A percentile compares a stretch with the other conserved stretches of the same genome.
Conservation (phyloP, 2,113 vertebrate genomes). For the Clarias macrocephalus region DNA sequence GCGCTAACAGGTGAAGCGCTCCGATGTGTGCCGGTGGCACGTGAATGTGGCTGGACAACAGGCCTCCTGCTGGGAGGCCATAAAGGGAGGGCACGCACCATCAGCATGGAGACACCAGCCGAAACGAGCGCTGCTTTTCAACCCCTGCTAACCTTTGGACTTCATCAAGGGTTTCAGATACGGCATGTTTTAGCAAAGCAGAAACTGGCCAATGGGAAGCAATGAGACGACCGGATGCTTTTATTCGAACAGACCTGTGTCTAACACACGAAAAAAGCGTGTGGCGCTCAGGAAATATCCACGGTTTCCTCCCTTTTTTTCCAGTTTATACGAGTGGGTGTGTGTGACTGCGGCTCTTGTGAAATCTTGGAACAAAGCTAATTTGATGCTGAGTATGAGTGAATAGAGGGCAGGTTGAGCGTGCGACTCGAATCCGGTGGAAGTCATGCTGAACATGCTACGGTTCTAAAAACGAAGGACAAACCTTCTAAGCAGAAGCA, state of each 20-base stretch:
- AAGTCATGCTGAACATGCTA: conserved; percentile 43
- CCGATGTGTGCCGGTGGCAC: conserved; percentile 65
- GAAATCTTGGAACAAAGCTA: conserved; percentile 67
- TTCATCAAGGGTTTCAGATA: conserved; percentile 60
- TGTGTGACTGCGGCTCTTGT: conserved; percentile 65
- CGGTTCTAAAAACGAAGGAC: conserved; percentile 53
- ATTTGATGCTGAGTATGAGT: conserved; percentile 65
- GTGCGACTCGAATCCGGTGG: conserved; percentile 57
- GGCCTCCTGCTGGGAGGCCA: conserved; percentile 69
- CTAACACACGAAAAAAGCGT: conserved; percentile 47
- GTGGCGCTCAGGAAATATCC: conserved; percentile 41
- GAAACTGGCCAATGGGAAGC: conserved; percentile 50
- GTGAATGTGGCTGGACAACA: conserved; percentile 69
- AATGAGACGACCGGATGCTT: conserved; percentile 47
- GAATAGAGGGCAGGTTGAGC: conserved; percentile 64
- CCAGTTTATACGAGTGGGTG: conserved; percentile 39
- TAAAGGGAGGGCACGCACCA: conserved; percentile 66
- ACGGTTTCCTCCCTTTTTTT: conserved; percentile 25
- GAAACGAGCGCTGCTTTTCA: conserved; percentile 51
- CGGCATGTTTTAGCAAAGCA: conserved; percentile 53
- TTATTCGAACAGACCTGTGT: conserved; percentile 43
- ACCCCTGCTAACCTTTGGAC: conserved; percentile 55
- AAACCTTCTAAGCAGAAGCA: conserved; percentile 39
- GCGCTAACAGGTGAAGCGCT: conserved; percentile 81
- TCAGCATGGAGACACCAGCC: conserved; percentile 56